These are phyloP conservation scores for Caprella mutica DNA, from an alignment of 2,888 invertebrate genomes.

Conservation along the genomic window DNA sequence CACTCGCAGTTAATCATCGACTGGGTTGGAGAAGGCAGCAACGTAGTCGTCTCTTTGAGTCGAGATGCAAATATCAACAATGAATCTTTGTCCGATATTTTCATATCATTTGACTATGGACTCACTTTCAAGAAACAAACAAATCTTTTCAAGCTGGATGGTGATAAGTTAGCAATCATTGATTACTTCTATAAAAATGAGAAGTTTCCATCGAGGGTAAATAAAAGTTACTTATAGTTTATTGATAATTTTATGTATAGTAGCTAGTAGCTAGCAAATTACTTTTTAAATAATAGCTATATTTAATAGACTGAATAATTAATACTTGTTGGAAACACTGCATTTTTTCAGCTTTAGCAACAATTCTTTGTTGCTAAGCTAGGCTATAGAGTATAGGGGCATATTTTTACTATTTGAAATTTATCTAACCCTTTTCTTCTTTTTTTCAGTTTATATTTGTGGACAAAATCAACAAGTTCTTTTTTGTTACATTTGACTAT, in stretches of 20 bases:
- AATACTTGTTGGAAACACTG: too few relatives aligned
- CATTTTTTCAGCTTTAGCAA: too few relatives aligned
- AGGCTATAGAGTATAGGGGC: too few relatives aligned
- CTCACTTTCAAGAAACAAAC: slow-evolving; percentile 64
- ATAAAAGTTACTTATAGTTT: too few relatives aligned
- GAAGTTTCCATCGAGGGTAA: slow-evolving; percentile 63
- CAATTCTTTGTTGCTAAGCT: too few relatives aligned
- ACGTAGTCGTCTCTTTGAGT: slow-evolving; percentile 62
- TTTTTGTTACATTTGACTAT: slow-evolving; percentile 65
- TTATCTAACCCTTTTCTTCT: not conserved
- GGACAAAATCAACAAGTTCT: slow-evolving; percentile 60
- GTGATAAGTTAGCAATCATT: slow-evolving; percentile 54
- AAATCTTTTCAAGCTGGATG: slow-evolving; percentile 51
- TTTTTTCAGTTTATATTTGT: slow-evolving; percentile 68
- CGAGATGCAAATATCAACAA: slow-evolving; percentile 27
- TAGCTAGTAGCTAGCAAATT: too few relatives aligned
- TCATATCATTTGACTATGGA: slow-evolving; percentile 78
- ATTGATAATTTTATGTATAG: too few relatives aligned
- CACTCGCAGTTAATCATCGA: slow-evolving; percentile 83
- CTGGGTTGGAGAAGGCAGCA: slow-evolving; percentile 79
- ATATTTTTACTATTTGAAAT: too few relatives aligned
- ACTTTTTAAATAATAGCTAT: too few relatives aligned
- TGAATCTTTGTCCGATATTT: slow-evolving; percentile 56
- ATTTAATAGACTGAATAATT: too few relatives aligned
- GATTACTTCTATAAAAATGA: slow-evolving; percentile 78